Conservation (phyloP, 2,113 vertebrate species). For the Leptosomus discolor region DNA sequence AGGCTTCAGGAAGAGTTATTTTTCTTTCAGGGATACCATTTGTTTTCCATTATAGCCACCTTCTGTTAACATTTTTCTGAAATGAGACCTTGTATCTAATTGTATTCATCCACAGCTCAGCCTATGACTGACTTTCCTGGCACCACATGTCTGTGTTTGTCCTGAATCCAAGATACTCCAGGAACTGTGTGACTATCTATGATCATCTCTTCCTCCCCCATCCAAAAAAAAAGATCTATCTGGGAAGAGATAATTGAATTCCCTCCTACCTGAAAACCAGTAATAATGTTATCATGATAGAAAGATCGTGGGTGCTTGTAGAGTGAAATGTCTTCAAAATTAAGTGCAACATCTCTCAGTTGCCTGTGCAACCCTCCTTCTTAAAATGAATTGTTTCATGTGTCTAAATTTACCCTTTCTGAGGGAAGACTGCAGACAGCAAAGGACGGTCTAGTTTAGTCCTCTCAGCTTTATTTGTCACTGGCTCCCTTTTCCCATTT, state of each 20-base stretch:
- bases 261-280: background rate
- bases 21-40: constrained; percentile 57
- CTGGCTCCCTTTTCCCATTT: background rate
- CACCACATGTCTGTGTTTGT: background rate
- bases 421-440: background rate
- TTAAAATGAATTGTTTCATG: background rate
- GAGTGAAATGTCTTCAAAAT: background rate
- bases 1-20: constrained; percentile 43
- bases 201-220: background rate
- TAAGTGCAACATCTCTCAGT: background rate
- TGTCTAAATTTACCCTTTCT: background rate
- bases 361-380: background rate
- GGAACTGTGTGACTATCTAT: background rate
- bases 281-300: background rate
- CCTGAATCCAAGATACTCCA: constrained; percentile 26
- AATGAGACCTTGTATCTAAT: constrained; percentile 53
- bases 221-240: background rate
- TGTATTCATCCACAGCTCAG: constrained; percentile 18
- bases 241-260: background rate
- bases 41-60: constrained; percentile 60
- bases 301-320: background rate
- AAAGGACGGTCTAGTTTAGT: background rate
- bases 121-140: constrained; percentile 45
- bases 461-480: background rate
- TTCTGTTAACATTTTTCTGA: constrained; percentile 60